Percentiles rank a stretch among this genome's conserved stretches.
phyloP scores from a whole-genome alignment of 2,797 vertebrate species.

The Sebastes hopkinsi region DNA sequence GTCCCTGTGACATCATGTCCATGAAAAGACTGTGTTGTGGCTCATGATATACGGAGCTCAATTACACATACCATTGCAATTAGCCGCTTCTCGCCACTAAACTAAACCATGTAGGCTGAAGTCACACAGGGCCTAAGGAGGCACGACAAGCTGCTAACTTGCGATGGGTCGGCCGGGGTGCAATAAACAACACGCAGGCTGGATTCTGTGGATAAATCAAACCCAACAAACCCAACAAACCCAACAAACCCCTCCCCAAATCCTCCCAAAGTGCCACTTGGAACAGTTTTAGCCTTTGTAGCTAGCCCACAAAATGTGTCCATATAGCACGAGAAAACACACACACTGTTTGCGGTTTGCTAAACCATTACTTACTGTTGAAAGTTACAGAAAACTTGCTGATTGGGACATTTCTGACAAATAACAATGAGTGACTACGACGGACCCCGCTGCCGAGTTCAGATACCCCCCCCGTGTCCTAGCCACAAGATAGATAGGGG shows the following conservation, averaged over 20 bases:
- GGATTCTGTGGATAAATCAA: background rate
- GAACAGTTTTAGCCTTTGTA: background rate
- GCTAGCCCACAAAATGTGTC: conserved; percentile 1
- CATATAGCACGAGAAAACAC: background rate
- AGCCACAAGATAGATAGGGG: conserved; percentile 44
- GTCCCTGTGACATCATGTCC: conserved; percentile 28
- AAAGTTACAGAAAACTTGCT: background rate
- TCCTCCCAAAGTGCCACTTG: background rate
- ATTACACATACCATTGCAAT: conserved; percentile 43
- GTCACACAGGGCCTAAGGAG: background rate
- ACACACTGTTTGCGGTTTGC: background rate
- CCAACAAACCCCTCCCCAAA: background rate
- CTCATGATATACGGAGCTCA: conserved; percentile 32
- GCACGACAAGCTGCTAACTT: conserved; percentile 4
- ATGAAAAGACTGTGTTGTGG: conserved; percentile 47
- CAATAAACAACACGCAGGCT: conserved; percentile 13
- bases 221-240: background rate
- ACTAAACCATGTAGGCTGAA: conserved; percentile 30
- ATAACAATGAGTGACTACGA: background rate
- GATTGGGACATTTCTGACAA: conserved; percentile 3
- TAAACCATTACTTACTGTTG: background rate
- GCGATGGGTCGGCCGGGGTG: background rate
- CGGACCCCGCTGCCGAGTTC: conserved; percentile 27
- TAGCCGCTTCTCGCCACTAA: conserved; percentile 33
- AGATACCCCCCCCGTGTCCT: conserved; percentile 17